phyloP scores from a whole-genome alignment of 2,888 invertebrate species.

The Dynastes grantii region DNA sequence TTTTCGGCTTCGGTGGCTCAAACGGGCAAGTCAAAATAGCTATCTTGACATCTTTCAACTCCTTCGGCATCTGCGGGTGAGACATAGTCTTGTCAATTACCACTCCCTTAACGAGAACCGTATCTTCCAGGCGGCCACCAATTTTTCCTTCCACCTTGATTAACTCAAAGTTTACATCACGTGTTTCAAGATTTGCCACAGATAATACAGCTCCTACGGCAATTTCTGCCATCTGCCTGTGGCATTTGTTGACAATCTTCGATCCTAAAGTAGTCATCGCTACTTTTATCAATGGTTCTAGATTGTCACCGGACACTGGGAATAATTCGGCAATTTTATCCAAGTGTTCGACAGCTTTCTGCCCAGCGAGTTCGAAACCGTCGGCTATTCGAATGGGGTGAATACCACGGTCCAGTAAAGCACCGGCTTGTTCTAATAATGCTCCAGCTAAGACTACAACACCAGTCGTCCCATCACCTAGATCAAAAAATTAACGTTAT shows the following conservation, averaged over 20 bases:
- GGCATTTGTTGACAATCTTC: constrained; percentile 98
- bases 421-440: constrained; percentile 94
- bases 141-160: constrained; percentile 97
- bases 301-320: constrained; percentile 86
- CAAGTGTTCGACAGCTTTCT: constrained; percentile 87
- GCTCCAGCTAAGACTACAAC: constrained; percentile 93
- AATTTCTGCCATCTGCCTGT: constrained; percentile 98
- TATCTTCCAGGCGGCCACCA: constrained; percentile 97
- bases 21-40: constrained; percentile 99
- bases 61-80: constrained; percentile 99
- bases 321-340: constrained; percentile 92
- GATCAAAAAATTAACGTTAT: constrained; percentile 19
- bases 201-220: constrained; percentile 97
- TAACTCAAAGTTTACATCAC: constrained; percentile 98
- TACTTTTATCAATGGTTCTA: constrained; percentile 92
- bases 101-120: constrained; percentile 95
- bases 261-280: constrained; percentile 99
- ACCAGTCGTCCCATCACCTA: constrained; percentile 98
- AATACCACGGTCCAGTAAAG: constrained; percentile 94
- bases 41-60: constrained; percentile 88
- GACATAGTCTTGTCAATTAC: constrained; percentile 99
- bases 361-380: constrained; percentile 97
- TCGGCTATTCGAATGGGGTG: constrained; percentile 99
- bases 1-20: constrained; percentile 99
- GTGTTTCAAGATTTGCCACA: constrained; percentile 93